These are phyloP conservation scores for Hesperophylax magnus DNA, from an alignment of 1,140 invertebrate genomes.

Conservation along the genomic window DNA sequence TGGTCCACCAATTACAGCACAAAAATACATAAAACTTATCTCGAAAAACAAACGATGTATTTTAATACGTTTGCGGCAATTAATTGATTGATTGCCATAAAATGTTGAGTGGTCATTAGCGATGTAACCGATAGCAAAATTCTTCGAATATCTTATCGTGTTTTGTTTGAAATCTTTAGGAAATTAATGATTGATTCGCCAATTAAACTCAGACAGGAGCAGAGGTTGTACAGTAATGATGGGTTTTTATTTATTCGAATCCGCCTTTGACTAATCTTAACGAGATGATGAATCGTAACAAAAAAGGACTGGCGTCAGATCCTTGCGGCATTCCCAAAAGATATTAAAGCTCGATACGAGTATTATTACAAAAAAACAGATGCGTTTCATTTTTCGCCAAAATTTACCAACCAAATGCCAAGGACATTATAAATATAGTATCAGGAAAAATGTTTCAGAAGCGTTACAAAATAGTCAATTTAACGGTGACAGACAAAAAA, in stretches of 20 bases:
- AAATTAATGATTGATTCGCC: background rate
- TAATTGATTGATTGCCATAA: conserved; percentile 31
- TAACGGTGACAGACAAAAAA: too few species aligned
- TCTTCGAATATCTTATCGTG: conserved; percentile 21
- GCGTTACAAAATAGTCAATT: too few species aligned
- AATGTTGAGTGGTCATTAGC: conserved; percentile 23
- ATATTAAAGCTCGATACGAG: too few species aligned
- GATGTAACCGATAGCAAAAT: conserved; percentile 8
- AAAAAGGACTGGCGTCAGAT: too few species aligned
- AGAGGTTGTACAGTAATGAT: background rate
- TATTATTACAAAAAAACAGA: too few species aligned
- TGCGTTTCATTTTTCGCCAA: too few species aligned
- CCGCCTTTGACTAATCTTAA: too few species aligned
- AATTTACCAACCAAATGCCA: too few species aligned
- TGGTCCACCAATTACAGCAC: conserved; percentile 19
- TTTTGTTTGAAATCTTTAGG: background rate
- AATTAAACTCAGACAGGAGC: background rate
- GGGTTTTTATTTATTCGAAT: background rate
- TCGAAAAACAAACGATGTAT: conserved; percentile 14
- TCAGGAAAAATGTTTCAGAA: too few species aligned
- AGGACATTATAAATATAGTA: too few species aligned
- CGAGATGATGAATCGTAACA: too few species aligned
- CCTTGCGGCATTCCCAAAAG: too few species aligned
- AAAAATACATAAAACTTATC: conserved; percentile 29
- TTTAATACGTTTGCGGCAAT: conserved; percentile 2